Evolutionary conservation across 2,888 invertebrate species (phyloP).

Genomic region (Eristalis pertinax): DNA sequence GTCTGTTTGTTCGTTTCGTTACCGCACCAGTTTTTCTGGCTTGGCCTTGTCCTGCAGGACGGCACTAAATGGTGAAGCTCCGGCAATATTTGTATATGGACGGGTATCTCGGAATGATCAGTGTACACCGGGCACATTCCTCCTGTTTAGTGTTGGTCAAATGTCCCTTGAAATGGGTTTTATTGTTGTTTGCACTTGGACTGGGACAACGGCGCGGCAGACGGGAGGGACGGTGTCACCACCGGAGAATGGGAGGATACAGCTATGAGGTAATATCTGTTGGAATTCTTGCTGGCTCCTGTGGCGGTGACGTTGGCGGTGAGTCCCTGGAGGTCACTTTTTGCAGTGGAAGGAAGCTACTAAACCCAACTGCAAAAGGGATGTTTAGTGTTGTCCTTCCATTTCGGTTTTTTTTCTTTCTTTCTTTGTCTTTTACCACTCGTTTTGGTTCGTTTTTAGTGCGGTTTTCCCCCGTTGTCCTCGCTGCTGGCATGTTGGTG

Average conservation of each 20-base stretch:
- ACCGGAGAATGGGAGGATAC: constrained; percentile 16
- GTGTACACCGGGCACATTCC: constrained; percentile 47
- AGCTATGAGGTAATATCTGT: constrained; percentile 60
- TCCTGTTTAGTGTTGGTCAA: constrained; percentile 49
- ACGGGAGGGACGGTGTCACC: neutral
- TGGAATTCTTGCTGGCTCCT: constrained; percentile 37
- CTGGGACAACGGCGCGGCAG: neutral
- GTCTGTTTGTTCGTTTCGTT: constrained; percentile 4
- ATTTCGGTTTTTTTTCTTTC: constrained; percentile 19
- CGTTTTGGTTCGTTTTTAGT: constrained; percentile 26
- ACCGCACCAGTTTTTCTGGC: neutral
- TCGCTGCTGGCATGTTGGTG: neutral
- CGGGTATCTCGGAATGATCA: constrained; percentile 53
- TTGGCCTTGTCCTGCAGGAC: neutral
- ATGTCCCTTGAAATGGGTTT: constrained; percentile 65
- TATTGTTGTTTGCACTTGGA: constrained; percentile 67
- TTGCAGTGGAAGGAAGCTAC: constrained; percentile 5
- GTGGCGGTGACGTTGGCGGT: constrained; percentile 1
- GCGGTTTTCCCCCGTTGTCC: neutral
- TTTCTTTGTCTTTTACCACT: constrained; percentile 21
- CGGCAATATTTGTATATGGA: constrained; percentile 57
- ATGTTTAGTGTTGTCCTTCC: constrained; percentile 20
- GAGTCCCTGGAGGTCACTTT: constrained; percentile 46
- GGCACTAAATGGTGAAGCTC: constrained; percentile 37
- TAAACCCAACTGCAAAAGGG: constrained; percentile 18